A percentile compares a stretch with the other conserved stretches of the same genome.
These are phyloP conservation scores for Cosmorhoe ocellata DNA, from an alignment of 2,888 invertebrate species.

Conservation along the genomic window DNA sequence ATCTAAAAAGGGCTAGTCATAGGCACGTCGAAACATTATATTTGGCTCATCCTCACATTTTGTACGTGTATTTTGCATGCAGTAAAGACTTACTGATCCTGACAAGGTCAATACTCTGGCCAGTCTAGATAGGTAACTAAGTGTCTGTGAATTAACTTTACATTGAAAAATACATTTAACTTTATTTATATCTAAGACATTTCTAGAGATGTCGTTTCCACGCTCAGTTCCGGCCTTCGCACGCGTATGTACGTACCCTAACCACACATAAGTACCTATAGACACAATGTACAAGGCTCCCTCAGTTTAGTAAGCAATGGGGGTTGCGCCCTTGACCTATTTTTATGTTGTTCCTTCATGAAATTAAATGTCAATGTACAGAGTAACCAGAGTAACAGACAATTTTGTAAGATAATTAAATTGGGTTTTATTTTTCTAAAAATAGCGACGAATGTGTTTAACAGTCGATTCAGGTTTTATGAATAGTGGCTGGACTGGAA, in stretches of 20 bases:
- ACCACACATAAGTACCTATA: constrained; percentile 9
- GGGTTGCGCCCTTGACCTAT: constrained; percentile 36
- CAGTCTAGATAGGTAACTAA: too few species aligned
- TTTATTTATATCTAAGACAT: constrained; percentile 13
- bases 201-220: constrained; percentile 19
- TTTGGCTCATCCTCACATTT: too few species aligned
- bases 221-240: constrained; percentile 9
- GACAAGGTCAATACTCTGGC: too few species aligned
- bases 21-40: too few species aligned
- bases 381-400: constrained; percentile 16
- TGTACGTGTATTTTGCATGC: too few species aligned
- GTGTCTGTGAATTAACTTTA: too few species aligned
- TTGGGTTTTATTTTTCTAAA: constrained; percentile 22
- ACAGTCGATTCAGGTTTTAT: not conserved
- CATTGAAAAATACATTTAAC: too few species aligned
- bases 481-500: too few species aligned
- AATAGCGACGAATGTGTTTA: not conserved
- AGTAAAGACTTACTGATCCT: too few species aligned
- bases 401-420: constrained; percentile 28
- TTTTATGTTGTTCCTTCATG: constrained; percentile 35
- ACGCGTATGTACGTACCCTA: constrained; percentile 18
- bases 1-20: too few species aligned
- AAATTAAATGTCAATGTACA: constrained; percentile 36
- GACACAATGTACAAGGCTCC: constrained; percentile 23
- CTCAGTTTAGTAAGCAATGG: constrained; percentile 34